Evolutionary conservation across 1,140 invertebrate species (phyloP), one percentile per base, ranked within the genome.

Genomic region (Leguminivora glycinivorella): DNA sequence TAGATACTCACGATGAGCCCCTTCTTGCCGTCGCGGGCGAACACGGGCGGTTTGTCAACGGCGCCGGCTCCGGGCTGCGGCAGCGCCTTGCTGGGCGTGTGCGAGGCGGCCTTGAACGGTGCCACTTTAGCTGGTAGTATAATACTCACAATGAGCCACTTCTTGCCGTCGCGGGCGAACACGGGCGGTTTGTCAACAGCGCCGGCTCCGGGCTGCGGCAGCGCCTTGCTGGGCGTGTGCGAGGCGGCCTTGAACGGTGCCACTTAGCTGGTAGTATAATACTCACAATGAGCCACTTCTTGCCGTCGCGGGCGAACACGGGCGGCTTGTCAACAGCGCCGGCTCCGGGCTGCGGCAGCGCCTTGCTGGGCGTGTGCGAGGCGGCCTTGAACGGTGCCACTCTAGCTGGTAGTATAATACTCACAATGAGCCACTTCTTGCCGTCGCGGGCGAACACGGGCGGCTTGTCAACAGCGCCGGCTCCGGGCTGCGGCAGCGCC

Each of bases 381-480:
- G 95, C 93, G 56, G 95, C 92, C 86, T 96, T 96, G 83, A 96
- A 96, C 1, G 96, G 96, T 31, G 96, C 96, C 2, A n/a, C n/a
- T n/a, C n/a, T n/a, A n/a, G n/a, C n/a, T n/a, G n/a, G n/a, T n/a
- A n/a, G 19, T n/a, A 56, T 68, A 26, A 4, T 77, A 95, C 94
- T 94, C 89, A 96, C 96, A 82, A 99, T 95, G 31, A 98, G 90
- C 98, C 98, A 99, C 92, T 99, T 99, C 90, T 99, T 99, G 74
- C 98, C 98, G 83, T 98, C 97, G 68, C 97, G 93, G 43, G 92
- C 93, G 81, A 98, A 96, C 52, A 96, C 96, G 3, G 97, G 96
- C 31, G 96, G 95, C 91, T 98, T 98, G 75, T 95, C 93, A 17
- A 93, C 83, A n/a, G 88, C 81, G 72, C 92, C 93, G 14, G 93